Evolutionary conservation across 1,140 invertebrate genomes (phyloP).

Genomic region (Scaptodrosophila lebanonensis): DNA sequence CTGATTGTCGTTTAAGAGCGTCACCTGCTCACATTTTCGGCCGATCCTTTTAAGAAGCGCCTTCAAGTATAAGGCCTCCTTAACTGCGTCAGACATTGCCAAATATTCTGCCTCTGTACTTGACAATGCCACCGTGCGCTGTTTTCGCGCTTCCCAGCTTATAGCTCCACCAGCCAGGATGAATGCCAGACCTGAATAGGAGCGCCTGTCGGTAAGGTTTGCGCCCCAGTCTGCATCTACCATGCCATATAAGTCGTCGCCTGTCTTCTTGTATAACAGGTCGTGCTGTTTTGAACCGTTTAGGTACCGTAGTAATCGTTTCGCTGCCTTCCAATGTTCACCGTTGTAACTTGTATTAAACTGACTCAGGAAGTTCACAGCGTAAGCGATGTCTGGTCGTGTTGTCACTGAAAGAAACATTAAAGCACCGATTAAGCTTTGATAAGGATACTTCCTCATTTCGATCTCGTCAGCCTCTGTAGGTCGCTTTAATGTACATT

Average conservation of each 20-base stretch:
- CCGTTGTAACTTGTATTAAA: constrained; percentile 69
- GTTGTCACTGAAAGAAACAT: constrained; percentile 77
- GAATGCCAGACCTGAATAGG: too few species aligned
- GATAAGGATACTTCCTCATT: constrained; percentile 42
- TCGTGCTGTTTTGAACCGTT: constrained; percentile 54
- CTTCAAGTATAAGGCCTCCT: constrained; percentile 46
- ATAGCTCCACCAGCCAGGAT: too few species aligned
- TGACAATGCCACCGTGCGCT: too few species aligned
- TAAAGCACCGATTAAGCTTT: constrained; percentile 66
- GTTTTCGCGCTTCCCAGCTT: too few species aligned
- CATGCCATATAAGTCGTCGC: background rate
- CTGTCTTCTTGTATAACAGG: constrained; percentile 19
- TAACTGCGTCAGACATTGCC: constrained; percentile 52
- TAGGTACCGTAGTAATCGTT: constrained; percentile 77
- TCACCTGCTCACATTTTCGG: background rate
- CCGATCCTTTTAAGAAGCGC: constrained; percentile 16
- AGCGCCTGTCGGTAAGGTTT: constrained; percentile 52
- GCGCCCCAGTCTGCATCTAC: constrained; percentile 69
- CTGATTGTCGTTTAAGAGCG: constrained; percentile 57
- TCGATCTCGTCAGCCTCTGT: background rate
- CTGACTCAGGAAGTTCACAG: constrained; percentile 76
- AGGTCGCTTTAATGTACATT: background rate
- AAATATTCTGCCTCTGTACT: too few species aligned
- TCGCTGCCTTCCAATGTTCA: constrained; percentile 76
- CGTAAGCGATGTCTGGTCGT: constrained; percentile 78